Evolutionary conservation across 2,113 vertebrate species (phyloP), one percentile per base, ranked within the genome.

Genomic region (Picathartes gymnocephalus): DNA sequence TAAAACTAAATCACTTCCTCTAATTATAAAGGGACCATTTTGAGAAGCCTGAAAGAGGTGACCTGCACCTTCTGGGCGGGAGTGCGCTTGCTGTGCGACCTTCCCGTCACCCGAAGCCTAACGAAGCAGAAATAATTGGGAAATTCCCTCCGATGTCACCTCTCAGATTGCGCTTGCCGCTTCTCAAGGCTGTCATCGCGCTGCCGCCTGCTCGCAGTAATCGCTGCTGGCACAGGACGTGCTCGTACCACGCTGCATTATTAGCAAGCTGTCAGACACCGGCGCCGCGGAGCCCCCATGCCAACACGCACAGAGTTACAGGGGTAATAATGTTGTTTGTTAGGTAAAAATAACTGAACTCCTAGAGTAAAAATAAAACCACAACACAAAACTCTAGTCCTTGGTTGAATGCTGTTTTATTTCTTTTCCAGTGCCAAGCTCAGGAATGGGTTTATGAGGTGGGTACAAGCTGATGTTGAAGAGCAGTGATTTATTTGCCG

Each of bases 261-360:
- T 96, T 91, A 97, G 90, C 97, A 95, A 96, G 94, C 96, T 98
- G 97, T 94, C 96, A 96, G 68, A 92, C 91, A 92, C 53, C 30
- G 42, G 90, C 58, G 21, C 90, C 13, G 74, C 76, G 27, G 42
- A 90, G 87, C 86, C 45, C 42, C 39, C 23, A 33, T 80, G 94
- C 60, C 94, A 88, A 27, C 42, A 17, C 23, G 2, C 54, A 14
- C 50, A 50, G 57, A 72, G 80, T 33, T 68, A 80, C 3, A 61
- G 62, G 82, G 94, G 88, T 62, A 92, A 87, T 80, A 54, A 78
- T 35, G 53, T 51, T 74, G 62, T 79, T 90, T 13, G n/a, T 22
- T 84, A 58, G 70, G 73, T 90, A 96, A 87, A 95, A 96, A 93
- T 93, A 96, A 96, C 54, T 88, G 84, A 95, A 96, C 86, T 79